These are phyloP conservation scores for Palythoa grandis DNA, from an alignment of 92 coral and sea anemone genomes.

Conservation along the genomic window DNA sequence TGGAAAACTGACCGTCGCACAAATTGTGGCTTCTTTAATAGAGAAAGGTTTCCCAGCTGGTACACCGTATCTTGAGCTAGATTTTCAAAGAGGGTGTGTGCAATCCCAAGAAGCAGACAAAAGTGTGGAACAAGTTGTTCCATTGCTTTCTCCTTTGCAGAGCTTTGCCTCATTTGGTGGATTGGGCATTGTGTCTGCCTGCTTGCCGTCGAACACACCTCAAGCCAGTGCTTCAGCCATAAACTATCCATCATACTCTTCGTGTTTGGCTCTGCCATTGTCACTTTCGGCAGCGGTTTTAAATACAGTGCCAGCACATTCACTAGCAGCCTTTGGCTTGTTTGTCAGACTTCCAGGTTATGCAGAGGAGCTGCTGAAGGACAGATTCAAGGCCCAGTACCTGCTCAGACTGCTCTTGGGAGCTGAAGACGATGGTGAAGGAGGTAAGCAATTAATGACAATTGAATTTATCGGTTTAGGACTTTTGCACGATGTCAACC, in stretches of 20 bases:
- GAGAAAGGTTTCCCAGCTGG: constrained; percentile 78
- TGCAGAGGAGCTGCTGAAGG: constrained; percentile 77
- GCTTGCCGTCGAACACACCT: constrained; percentile 68
- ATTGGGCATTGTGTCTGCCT: constrained; percentile 81
- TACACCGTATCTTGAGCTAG: constrained; percentile 66
- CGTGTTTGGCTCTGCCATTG: constrained; percentile 62
- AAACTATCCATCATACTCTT: constrained; percentile 50
- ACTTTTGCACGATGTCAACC: too few relatives aligned
- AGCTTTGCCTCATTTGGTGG: constrained; percentile 87
- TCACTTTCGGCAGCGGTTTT: constrained; percentile 85
- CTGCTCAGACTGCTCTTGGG: constrained; percentile 93
- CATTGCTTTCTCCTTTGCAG: constrained; percentile 76
- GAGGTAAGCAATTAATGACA: constrained; percentile 67
- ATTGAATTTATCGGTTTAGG: too few relatives aligned
- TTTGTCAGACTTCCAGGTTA: constrained; percentile 96
- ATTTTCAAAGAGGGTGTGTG: not conserved
- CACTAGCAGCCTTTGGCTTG: constrained; percentile 94
- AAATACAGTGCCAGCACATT: constrained; percentile 92
- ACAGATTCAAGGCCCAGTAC: constrained; percentile 85
- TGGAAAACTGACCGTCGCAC: constrained; percentile 63
- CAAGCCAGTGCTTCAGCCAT: constrained; percentile 41
- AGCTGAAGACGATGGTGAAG: constrained; percentile 92
- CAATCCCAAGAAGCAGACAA: constrained; percentile 18
- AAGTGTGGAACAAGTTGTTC: constrained; percentile 11
- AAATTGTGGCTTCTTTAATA: constrained; percentile 68